A percentile compares a stretch with the other conserved stretches of the same genome.
Evolutionary conservation across 2,113 vertebrate species (phyloP).

Genomic region (Myrmecophaga tridactyla): DNA sequence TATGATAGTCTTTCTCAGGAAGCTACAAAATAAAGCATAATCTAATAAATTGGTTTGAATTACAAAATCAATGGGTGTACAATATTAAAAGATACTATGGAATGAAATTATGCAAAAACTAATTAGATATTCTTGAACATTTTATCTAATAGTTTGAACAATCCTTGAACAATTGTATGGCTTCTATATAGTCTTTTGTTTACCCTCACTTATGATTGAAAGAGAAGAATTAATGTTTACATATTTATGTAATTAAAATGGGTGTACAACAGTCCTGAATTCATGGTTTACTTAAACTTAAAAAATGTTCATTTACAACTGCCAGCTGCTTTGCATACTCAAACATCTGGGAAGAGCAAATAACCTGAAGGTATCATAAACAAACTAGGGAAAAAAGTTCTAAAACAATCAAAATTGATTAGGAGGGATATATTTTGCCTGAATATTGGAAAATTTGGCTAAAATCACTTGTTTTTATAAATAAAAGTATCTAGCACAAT

Average conservation of each 20-base stretch:
- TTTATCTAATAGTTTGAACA: background rate
- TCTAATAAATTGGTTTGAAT: background rate
- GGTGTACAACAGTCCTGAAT: background rate
- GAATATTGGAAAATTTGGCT: background rate
- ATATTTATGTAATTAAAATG: background rate
- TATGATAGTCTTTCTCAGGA: background rate
- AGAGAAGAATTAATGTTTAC: background rate
- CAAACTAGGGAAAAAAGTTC: background rate
- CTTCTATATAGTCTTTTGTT: background rate
- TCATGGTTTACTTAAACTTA: background rate
- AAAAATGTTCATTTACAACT: background rate
- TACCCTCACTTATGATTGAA: background rate
- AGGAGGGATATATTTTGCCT: background rate
- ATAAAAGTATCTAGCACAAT: background rate
- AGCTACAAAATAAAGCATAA: background rate
- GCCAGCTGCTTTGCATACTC: background rate
- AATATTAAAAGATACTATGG: background rate
- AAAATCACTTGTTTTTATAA: background rate
- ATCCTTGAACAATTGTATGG: background rate
- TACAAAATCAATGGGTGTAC: background rate
- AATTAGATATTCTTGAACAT: background rate
- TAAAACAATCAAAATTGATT: background rate
- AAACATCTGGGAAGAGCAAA: constrained; percentile 28
- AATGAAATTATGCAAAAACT: background rate
- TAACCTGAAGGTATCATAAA: background rate